Evolutionary conservation across 2,888 invertebrate genomes (phyloP), one percentile per base, ranked within the genome.

Genomic region (Heliconius cydno): DNA sequence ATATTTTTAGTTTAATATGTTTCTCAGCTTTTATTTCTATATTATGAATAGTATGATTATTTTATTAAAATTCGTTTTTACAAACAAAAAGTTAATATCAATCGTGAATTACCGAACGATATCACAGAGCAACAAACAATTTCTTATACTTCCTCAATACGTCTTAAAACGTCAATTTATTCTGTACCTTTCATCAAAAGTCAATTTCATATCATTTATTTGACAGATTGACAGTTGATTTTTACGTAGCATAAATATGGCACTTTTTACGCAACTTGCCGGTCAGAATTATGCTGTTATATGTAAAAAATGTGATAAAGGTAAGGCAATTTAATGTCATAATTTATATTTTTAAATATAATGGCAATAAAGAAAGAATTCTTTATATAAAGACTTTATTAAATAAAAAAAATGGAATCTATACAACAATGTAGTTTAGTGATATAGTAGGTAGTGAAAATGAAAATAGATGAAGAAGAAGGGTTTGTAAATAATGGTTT

Each of bases 211-310:
- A 76, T 82, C 78, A 68, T 52, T 82, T 57, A 57, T 71, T 70
- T 80, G 81, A 80, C 74, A 77, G 78, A 67, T 79, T 82, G 80
- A 82, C 81, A 72, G 74, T 66, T 66, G 38, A 41, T 66, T 79
- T 72, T 80, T 79, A 67, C 68, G 41, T 75, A n/a, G 68, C 9
- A 66, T 28, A 74, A 72, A 78, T 38, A 78, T 78, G 68, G 68
- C 78, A 60, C 68, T 78, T 78, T 78, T 78, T 78, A 60, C 63
- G 38, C 28, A 67, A n/a, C 13, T 34, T 68, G 28, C 6, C 13
- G 71, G 13, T 71, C 25, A 52, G 74, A 63, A 67, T 25, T 60
- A 78, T 68, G 63, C 46, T 73, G 30, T 0, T 57, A 60, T 57
- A 15, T 15, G 60, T 34, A 60, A 60, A 34, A 38, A 60, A 60